These are phyloP conservation scores for Eospalax fontanierii DNA, from an alignment of 2,797 vertebrate genomes.

Conservation along the genomic window DNA sequence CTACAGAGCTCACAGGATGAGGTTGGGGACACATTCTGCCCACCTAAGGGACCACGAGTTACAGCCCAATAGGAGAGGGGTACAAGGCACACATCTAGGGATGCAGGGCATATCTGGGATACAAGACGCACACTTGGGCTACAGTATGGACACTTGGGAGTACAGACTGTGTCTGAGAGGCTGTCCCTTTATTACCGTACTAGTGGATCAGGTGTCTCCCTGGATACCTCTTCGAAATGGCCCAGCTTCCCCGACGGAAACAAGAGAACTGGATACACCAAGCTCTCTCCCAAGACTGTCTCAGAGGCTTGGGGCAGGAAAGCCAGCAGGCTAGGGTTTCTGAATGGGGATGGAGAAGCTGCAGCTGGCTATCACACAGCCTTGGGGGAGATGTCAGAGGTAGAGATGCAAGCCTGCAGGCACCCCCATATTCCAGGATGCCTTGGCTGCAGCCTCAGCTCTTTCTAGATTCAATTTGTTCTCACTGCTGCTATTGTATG, in stretches of 20 bases:
- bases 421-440: neutral
- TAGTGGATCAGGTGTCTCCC: neutral
- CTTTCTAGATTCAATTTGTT: neutral
- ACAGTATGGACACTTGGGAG: neutral
- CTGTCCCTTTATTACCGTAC: neutral
- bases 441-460: neutral
- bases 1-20: neutral
- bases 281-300: neutral
- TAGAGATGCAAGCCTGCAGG: neutral
- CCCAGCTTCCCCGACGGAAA: neutral
- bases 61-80: neutral
- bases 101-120: neutral
- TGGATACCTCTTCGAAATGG: neutral
- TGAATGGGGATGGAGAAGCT: neutral
- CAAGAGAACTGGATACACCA: neutral
- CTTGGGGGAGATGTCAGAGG: neutral
- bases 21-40: too few relatives aligned
- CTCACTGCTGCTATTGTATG: neutral
- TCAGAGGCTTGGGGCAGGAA: neutral
- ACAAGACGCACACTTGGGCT: neutral
- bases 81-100: too few relatives aligned
- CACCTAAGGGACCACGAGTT: neutral
- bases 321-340: neutral
- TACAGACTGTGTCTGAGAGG: neutral
- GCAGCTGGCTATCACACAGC: neutral